Evolutionary conservation across 1,140 invertebrate genomes (phyloP), one percentile per base, ranked within the genome.

Genomic region (Drosophila ohnishii): DNA sequence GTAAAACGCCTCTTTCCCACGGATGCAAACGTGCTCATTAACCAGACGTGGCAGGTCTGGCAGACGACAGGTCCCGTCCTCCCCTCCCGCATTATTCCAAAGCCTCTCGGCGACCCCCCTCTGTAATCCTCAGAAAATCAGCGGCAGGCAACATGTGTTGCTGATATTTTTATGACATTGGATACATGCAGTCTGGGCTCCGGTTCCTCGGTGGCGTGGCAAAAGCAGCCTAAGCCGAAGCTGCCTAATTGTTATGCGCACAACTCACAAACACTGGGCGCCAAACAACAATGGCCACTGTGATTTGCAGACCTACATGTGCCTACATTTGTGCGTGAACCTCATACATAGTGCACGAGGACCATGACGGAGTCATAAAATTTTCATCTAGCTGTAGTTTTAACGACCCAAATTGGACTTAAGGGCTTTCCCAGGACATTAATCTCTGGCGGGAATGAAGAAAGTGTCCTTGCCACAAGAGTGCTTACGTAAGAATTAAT

Each of bases 241-340:
- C 84, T 77, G 84, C 69, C 84, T 87, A 87, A 87, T 87, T 87
- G 80, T 88, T 84, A 75, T 63, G 63, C 69, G 62, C 72, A 65
- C 70, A 71, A 59, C 78, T 78, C 81, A 69, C 64, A 78, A 22
- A 64, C 74, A 66, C 45, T 51, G 48, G 51, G 60, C 70, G 73
- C 50, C 62, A 79, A 60, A 60, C 62, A 64, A 50, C 45, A 51
- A 53, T 66, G 58, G 51, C 53, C 65, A 50, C 60, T 56, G 53
- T 58, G 71, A 69, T 75, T 75, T 75, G 73, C 44, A 62, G 51
- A 25, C 50, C 63, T 34, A 76, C 58, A 63, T 40, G 53, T 55
- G 39, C 55, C 11, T 30, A 67, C 34, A 62, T 22, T n/a, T 48
- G 19, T 32, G 28, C 45, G 35, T 67, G 28, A 50, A 32, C n/a